A percentile compares a stretch with the other conserved stretches of the same genome.
phyloP scores from a whole-genome alignment of 1,140 invertebrate genomes.

The Calycopis cecrops region DNA sequence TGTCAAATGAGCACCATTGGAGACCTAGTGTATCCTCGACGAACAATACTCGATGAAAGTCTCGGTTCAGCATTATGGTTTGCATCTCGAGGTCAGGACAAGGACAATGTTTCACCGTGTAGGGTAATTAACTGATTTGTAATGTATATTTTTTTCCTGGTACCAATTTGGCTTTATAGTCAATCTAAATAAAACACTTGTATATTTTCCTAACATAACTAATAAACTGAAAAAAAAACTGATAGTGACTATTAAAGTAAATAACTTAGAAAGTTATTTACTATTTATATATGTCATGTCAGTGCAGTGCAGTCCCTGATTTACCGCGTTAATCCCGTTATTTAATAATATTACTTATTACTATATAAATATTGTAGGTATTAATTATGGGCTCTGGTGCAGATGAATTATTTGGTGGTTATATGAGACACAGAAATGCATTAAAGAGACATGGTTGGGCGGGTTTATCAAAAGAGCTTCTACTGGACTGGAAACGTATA shows the following conservation, averaged over 20 bases:
- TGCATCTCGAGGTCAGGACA: slow-evolving; percentile 84
- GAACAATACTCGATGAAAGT: slow-evolving; percentile 96
- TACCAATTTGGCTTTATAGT: too few species aligned
- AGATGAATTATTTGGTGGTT: slow-evolving; percentile 97
- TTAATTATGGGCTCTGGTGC: slow-evolving; percentile 94
- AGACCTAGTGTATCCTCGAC: slow-evolving; percentile 87
- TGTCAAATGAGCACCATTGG: slow-evolving; percentile 77
- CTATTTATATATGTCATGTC: too few species aligned
- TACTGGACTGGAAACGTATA: slow-evolving; percentile 88
- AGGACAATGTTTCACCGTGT: slow-evolving; percentile 77
- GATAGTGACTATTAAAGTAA: background rate
- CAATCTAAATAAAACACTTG: too few species aligned
- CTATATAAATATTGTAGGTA: slow-evolving; percentile 77
- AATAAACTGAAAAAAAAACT: background rate
- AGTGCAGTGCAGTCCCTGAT: too few species aligned
- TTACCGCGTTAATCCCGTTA: too few species aligned
- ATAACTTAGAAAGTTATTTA: too few species aligned
- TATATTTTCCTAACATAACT: too few species aligned
- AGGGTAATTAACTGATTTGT: slow-evolving; percentile 72
- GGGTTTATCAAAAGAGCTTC: slow-evolving; percentile 81
- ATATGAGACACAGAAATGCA: slow-evolving; percentile 88
- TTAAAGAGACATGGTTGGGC: slow-evolving; percentile 81
- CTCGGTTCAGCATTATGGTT: slow-evolving; percentile 97
- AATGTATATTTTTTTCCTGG: too few species aligned
- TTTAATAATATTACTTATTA: too few species aligned